Evolutionary conservation across 2,888 invertebrate species (phyloP), one percentile per base, ranked within the genome.

Genomic region (Tenthredo distinguenda): DNA sequence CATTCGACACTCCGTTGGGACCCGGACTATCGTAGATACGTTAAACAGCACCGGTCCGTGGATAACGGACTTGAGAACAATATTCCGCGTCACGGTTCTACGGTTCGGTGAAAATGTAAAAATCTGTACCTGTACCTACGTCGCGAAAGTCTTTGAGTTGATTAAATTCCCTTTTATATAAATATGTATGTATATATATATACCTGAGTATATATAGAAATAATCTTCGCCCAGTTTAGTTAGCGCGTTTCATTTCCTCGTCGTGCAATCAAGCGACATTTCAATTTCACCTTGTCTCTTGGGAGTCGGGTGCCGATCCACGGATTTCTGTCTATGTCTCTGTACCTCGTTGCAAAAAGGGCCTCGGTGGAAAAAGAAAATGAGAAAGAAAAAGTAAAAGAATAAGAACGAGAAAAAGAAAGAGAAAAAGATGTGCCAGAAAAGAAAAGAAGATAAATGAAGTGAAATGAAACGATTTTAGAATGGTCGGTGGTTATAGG

Each of bases 281-380:
- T 76, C 76, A 76, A 76, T 76, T 76, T 76, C 47, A 47, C 76
- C 76, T 76, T 47, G 43, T 76, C 76, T 76, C 76, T 47, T 21
- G 72, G 40, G 72, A 72, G 37, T 40, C 37, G 72, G 72, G 40
- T 72, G 37, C 40, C 72, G 72, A 72, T 72, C 72, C 72, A 72
- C 21, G 40, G 40, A 72, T 37, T 37, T n/a, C 37, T n/a, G 12
- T n/a, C 34, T 0, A 18, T n/a, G 10, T 40, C 37, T n/a, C 34
- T 21, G 18, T 76, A 15, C 47, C 12, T 43, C 47, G 26, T 15
- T 43, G 21, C 10, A 31, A 40, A 40, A 40, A 76, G 43, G 43
- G 26, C 26, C 26, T 21, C 47, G 47, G 15, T 47, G 47, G 76
- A 47, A 74, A 43, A 43, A n/a, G 10, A 4, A 21, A 18, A 43